Evolutionary conservation across 2,113 vertebrate genomes (phyloP).

Genomic region (Corythaeola cristata): DNA sequence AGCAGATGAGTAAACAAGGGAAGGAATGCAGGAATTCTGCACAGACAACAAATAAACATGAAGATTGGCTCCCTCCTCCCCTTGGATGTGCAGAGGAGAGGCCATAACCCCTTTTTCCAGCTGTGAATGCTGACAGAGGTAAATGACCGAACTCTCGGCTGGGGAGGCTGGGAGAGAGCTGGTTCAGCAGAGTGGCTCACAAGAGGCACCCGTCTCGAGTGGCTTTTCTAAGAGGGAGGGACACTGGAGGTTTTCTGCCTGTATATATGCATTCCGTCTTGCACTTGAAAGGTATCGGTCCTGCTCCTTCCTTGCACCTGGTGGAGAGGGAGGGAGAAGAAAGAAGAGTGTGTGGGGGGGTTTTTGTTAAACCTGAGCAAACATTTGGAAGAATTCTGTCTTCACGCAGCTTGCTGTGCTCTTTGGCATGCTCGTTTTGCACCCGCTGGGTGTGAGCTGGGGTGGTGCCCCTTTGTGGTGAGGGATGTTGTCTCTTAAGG

Average conservation of each 20-base stretch:
- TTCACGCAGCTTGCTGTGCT: not conserved
- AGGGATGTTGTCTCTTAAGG: not conserved
- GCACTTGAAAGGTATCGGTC: not conserved
- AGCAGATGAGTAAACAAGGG: slow-evolving; percentile 35
- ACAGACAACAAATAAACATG: slow-evolving; percentile 23
- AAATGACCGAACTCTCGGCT: not conserved
- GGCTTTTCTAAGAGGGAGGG: not conserved
- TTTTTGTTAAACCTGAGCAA: not conserved
- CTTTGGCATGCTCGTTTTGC: fast-evolving
- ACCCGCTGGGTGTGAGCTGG: fast-evolving
- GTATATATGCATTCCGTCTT: fast-evolving
- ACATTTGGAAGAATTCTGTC: not conserved
- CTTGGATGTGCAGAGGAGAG: not conserved
- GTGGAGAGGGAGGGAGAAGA: not conserved
- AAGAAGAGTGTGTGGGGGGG: not conserved
- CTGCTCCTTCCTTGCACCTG: not conserved
- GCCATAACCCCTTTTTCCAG: slow-evolving; percentile 23
- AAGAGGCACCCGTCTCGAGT: not conserved
- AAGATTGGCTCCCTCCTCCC: not conserved
- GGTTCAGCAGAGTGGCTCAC: not conserved
- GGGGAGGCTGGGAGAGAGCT: not conserved
- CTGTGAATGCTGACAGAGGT: not conserved
- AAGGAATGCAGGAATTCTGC: slow-evolving; percentile 20
- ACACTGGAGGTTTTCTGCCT: not conserved
- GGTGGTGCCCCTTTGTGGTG: not conserved